Evolutionary conservation across 1,140 invertebrate species (phyloP).

Genomic region (Luehdorfia chinensis): DNA sequence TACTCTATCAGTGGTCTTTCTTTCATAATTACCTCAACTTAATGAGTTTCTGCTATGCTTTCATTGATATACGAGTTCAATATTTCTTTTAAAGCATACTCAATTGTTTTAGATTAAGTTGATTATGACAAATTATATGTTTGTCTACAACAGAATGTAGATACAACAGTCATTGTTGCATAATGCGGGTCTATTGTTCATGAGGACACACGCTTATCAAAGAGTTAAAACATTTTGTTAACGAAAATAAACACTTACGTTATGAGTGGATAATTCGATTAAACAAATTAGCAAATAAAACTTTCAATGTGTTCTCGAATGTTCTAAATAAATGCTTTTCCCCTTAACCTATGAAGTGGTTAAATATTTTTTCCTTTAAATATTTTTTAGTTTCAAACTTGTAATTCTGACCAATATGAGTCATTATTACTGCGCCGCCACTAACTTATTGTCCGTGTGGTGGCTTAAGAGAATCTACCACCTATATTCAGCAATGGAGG

Average conservation of each 20-base stretch:
- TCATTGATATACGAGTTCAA: conserved; percentile 3
- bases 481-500: no score
- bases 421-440: no score
- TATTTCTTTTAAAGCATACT: conserved; percentile 11
- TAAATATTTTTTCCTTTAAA: no score
- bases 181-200: conserved; percentile 16
- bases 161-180: conserved; percentile 9
- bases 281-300: background rate
- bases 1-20: no score
- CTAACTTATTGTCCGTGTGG: no score
- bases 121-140: conserved; percentile 18
- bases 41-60: background rate
- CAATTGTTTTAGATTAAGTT: conserved; percentile 19
- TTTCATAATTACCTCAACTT: background rate
- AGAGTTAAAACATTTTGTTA: conserved; percentile 13
- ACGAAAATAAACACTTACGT: background rate
- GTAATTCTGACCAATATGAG: no score
- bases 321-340: no score
- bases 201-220: background rate
- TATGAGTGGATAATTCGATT: background rate
- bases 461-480: no score
- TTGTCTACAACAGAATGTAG: conserved; percentile 5
- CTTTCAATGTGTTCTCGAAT: no score
- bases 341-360: no score
- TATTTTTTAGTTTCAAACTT: no score